phyloP scores from a whole-genome alignment of 2,888 invertebrate species.

The Teleiodes luculella region DNA sequence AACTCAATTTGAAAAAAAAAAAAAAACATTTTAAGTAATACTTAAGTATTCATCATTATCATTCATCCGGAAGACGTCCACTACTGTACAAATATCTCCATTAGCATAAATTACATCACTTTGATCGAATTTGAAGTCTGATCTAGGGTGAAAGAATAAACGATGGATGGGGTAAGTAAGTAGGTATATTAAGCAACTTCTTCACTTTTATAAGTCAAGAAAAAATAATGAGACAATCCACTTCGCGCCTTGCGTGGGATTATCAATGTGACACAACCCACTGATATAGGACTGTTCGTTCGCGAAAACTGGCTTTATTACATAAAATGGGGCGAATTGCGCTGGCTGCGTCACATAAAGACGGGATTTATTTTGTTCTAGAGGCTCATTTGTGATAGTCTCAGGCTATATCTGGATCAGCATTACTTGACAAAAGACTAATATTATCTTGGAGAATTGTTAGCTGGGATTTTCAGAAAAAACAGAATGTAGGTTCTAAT shows the following conservation, averaged over 20 bases:
- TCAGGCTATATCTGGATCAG: background rate
- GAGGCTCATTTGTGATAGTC: background rate
- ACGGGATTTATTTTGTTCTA: conserved; percentile 1
- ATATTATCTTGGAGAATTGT: too few species aligned
- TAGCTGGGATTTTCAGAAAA: background rate
- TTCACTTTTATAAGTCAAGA: background rate
- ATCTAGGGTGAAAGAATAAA: too few species aligned
- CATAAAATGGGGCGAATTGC: conserved; percentile 4
- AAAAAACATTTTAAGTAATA: too few species aligned
- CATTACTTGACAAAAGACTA: background rate
- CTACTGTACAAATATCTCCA: too few species aligned
- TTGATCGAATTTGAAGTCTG: too few species aligned
- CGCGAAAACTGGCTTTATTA: conserved; percentile 6
- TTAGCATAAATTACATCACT: too few species aligned
- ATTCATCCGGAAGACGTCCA: too few species aligned
- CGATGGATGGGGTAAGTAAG: too few species aligned
- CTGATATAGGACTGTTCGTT: conserved; percentile 7
- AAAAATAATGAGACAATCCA: conserved; percentile 51
- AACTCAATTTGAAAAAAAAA: too few species aligned
- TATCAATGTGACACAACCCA: conserved; percentile 15
- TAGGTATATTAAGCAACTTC: too few species aligned
- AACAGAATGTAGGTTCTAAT: background rate
- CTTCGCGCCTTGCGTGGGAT: conserved; percentile 31
- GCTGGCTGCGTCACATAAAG: conserved; percentile 8
- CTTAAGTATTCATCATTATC: too few species aligned